phyloP scores from a whole-genome alignment of 2,797 vertebrate genomes.

The Sebastes dallii region DNA sequence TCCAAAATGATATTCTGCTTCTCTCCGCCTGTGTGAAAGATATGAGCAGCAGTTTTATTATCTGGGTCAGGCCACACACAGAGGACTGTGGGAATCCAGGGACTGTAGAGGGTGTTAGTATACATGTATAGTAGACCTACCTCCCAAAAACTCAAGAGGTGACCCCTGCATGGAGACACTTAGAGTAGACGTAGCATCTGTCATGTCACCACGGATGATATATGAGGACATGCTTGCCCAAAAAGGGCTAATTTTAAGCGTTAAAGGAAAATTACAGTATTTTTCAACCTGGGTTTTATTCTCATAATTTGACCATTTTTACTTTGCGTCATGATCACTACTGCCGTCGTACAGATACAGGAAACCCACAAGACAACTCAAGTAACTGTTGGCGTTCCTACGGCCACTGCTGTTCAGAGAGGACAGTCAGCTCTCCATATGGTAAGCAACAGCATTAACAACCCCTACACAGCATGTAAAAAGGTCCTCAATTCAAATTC shows the following conservation, averaged over 20 bases:
- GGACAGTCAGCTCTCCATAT: not conserved
- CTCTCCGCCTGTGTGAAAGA: not conserved
- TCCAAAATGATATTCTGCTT: constrained; percentile 13
- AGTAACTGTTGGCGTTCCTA: not conserved
- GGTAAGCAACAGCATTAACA: no score
- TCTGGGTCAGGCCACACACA: constrained; percentile 36
- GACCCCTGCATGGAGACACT: not conserved
- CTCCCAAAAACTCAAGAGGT: not conserved
- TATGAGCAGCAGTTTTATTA: not conserved
- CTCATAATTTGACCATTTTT: not conserved
- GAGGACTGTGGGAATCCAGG: constrained; percentile 9
- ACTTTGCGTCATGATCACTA: not conserved
- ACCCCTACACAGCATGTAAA: no score
- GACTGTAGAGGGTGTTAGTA: not conserved
- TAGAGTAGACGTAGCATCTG: not conserved
- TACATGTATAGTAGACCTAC: not conserved
- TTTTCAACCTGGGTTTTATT: not conserved
- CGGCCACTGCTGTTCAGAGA: not conserved
- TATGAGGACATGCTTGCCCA: not conserved
- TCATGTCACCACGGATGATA: not conserved
- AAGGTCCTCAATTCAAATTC: no score
- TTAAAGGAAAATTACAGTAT: not conserved
- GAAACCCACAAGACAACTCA: not conserved
- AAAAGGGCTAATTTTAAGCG: not conserved
- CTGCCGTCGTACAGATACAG: not conserved